Evolutionary conservation across 2,113 vertebrate species (phyloP).

Genomic region (Telmatochromis brichardi): DNA sequence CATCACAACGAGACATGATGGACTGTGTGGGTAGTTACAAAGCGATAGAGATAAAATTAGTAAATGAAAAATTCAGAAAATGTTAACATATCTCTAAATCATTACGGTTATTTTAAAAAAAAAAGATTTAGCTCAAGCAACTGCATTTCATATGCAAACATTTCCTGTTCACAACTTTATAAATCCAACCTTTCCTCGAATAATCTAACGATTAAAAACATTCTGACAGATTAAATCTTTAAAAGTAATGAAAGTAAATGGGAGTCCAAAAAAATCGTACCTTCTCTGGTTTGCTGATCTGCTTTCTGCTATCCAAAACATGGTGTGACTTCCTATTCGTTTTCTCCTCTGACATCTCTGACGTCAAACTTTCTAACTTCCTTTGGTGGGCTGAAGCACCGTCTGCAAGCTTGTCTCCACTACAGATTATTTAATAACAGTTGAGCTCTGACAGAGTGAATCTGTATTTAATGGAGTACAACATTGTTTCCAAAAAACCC

Average conservation of each 20-base stretch:
- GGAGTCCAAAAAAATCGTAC: neutral
- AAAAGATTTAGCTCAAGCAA: neutral
- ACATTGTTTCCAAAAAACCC: neutral
- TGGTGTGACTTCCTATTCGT: neutral
- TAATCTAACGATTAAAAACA: neutral
- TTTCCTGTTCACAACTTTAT: neutral
- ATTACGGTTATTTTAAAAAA: neutral
- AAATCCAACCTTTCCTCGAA: neutral
- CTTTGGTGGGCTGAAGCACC: neutral
- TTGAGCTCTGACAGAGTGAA: neutral
- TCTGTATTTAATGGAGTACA: neutral
- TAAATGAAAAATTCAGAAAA: neutral
- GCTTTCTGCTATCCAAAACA: neutral
- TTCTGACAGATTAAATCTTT: neutral
- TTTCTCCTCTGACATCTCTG: neutral
- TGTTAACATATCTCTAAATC: neutral
- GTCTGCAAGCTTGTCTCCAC: neutral
- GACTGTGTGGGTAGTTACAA: neutral
- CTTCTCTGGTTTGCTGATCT: neutral
- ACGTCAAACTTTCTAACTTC: neutral
- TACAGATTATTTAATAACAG: neutral
- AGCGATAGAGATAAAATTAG: neutral
- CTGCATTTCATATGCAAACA: neutral
- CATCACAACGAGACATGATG: neutral
- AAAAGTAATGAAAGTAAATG: neutral